phyloP scores from a whole-genome alignment of 2,113 vertebrate genomes.

The Synchiropus splendidus region DNA sequence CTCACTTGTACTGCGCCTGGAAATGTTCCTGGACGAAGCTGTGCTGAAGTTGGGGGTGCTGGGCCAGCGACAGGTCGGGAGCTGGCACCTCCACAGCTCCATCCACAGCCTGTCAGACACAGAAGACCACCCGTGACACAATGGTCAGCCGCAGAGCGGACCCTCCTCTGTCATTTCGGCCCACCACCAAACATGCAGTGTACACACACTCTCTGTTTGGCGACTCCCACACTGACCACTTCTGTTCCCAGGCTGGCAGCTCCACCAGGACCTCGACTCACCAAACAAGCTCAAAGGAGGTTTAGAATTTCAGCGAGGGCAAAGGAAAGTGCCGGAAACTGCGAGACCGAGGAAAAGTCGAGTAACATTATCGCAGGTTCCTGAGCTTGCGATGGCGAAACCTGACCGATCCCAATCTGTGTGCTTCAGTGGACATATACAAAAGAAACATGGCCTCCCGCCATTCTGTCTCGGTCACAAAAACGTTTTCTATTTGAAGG shows the following conservation, averaged over 20 bases:
- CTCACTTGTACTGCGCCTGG: slow-evolving; percentile 74
- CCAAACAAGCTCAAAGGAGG: slow-evolving; percentile 29
- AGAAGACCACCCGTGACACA: slow-evolving; percentile 15
- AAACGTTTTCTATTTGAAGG: no score
- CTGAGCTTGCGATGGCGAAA: no score
- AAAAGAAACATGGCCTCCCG: no score
- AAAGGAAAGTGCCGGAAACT: slow-evolving; percentile 9
- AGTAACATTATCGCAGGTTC: no score
- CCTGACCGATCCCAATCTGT: no score
- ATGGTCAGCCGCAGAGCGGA: no score
- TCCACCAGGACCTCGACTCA: slow-evolving; percentile 22
- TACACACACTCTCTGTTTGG: no score
- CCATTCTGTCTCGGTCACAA: no score
- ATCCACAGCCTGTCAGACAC: slow-evolving; percentile 40
- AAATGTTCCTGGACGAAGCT: slow-evolving; percentile 72
- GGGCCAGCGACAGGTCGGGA: slow-evolving; percentile 32
- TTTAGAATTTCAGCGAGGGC: slow-evolving; percentile 28
- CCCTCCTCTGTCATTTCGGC: no score
- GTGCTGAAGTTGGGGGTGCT: slow-evolving; percentile 44
- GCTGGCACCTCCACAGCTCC: slow-evolving; percentile 36
- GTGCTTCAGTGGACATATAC: no score
- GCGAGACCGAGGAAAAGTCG: not conserved
- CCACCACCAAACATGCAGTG: no score
- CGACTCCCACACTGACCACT: slow-evolving; percentile 15
- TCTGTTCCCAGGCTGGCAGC: slow-evolving; percentile 35